Base-by-base conservation (phyloP, 2,888 invertebrate species). In the Mythimna albipuncta region DNA sequence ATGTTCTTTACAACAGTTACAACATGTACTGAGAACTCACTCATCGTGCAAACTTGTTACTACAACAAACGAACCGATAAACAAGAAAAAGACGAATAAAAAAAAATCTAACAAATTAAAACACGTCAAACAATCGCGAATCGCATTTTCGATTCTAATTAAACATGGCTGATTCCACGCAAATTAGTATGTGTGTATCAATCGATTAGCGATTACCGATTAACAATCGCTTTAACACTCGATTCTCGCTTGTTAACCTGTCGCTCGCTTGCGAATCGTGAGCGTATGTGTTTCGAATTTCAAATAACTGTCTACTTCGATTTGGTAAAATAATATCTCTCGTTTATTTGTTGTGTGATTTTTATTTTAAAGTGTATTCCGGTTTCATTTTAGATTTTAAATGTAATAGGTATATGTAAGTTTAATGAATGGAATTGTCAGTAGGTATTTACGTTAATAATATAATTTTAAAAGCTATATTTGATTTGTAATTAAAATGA, bases 211-310 rank as follows among this genome's bases (percentile, higher is more conserved):
- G 77, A 84, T 85, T 78, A 85, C 64, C 75, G 70, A 85, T 85
- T 83, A 83, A 77, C 77, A 86, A 88, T 86, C 77, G 86, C 85
- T 88, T 81, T 79, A 77, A 81, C 80, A 86, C 82, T 85, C 85
- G 87, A 87, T 87, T 87, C 86, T 83, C 84, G 85, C 76, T 78
- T 82, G 79, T 81, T 79, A 83, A 81, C 63, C 77, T 75, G 81
- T 81, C 82, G 65, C 72, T 76, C 76, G 72, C 74, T 75, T 74
- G 76, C 73, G 66, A 68, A 57, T 47, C 79, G 77, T 75, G 65
- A 70, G 54, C 47, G 77, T 62, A 69, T 80, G 85, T 79, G 88
- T 72, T 67, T 66, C 87, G 85, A 86, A 87, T 87, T 82, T 80
- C 69, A 82, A 88, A 85, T 78, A 67, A 64, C 59, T 55, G 64